Evolutionary conservation across 2,888 invertebrate genomes (phyloP).

Genomic region (Elysia crispata): DNA sequence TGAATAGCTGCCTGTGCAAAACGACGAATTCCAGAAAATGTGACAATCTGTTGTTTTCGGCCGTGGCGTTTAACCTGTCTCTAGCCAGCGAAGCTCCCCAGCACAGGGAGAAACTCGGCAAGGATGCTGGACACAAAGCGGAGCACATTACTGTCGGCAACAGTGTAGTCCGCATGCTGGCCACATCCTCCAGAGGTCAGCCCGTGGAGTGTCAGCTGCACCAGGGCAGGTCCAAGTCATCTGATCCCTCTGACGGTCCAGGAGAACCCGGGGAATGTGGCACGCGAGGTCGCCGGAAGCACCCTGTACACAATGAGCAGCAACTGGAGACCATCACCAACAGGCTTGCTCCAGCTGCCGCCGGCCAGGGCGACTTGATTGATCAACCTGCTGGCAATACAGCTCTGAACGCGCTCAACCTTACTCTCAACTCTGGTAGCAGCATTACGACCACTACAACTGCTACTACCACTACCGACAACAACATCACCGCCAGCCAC

Average conservation of each 20-base stretch:
- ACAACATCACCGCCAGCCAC: not conserved
- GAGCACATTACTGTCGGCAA: constrained; percentile 51
- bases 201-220: constrained; percentile 27
- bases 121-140: constrained; percentile 58
- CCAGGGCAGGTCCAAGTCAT: constrained; percentile 66
- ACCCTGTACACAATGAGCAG: no score
- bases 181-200: not conserved
- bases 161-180: constrained; percentile 36
- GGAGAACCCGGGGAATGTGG: constrained; percentile 47
- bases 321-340: no score
- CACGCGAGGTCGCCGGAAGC: no score
- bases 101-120: constrained; percentile 56
- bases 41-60: constrained; percentile 34
- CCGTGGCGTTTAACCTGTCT: not conserved
- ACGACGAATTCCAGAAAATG: constrained; percentile 22
- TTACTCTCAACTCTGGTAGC: no score
- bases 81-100: no score
- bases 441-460: constrained; percentile 1
- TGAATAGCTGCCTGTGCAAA: no score
- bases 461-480: constrained; percentile 53
- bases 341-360: no score
- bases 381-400: no score
- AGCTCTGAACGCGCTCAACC: no score
- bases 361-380: no score
- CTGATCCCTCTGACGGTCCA: constrained; percentile 63